Base-by-base conservation (phyloP, 2,888 invertebrate genomes). In the Omphaloscelis lunosa region DNA sequence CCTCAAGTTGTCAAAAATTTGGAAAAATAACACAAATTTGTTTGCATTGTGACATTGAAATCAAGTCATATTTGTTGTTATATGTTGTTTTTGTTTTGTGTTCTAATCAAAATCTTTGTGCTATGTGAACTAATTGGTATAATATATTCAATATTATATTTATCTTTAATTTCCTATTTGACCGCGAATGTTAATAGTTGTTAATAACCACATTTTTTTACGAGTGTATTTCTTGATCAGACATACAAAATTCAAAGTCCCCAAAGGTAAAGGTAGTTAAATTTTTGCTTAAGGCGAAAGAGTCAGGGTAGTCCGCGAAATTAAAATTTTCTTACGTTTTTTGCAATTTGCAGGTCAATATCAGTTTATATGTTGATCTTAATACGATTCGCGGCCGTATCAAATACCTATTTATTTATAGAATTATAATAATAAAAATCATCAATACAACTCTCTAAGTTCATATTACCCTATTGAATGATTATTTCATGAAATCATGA, bases 81-180 rank as follows among this genome's bases (percentile, higher is more conserved):
- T 75, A 84, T 87, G 85, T 87, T 87, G 66, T 86, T 88, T 89
- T 83, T 82, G 83, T 75, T 84, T 80, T 84, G 69, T 86, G 71
- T 78, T 75, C 71, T 51, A 75, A 76, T 65, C 79, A 91, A 91
- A 91, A 89, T 85, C 58, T 77, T 74, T 78, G 90, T 90, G 84
- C 68, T 75, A 86, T 84, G 89, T 87, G 72, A 87, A 72, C 59
- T 74, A 61, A 73, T 66, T 70, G 70, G 71, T 48, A 48, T 51
- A 51, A 45, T 65, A 78, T 70, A 77, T 66, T 62, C 15, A 69
- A 66, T 53, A 62, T 65, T 68, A 48, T 12, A 45, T 62, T 45
- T 34, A n/a, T 41, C 39, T 29, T 9, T n/a, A n/a, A 65, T 61
- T 48, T 51, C 53, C 27, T 72, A 34, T n/a, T 66, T 58, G 12